These are phyloP conservation scores for Malacoctenus gilli DNA, from an alignment of 2,797 vertebrate genomes.

Conservation along the genomic window DNA sequence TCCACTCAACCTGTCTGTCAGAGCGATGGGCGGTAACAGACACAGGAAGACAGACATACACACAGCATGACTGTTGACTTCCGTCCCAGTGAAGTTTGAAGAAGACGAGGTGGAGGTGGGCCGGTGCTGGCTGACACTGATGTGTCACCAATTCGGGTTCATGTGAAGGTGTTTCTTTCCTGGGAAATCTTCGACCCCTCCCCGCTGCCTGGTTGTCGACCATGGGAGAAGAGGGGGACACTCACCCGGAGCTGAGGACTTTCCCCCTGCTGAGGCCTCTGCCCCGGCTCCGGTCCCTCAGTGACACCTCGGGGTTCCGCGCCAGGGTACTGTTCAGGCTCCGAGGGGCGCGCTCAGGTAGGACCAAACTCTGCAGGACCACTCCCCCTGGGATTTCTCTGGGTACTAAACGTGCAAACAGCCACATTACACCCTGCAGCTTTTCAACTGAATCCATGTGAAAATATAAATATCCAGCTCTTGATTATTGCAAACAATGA, in stretches of 20 bases:
- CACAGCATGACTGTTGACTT: not conserved
- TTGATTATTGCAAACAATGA: too few relatives aligned
- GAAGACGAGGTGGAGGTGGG: conserved; percentile 2
- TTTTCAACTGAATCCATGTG: too few relatives aligned
- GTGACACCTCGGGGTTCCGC: conserved; percentile 77
- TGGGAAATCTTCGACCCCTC: not conserved
- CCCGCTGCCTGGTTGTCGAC: not conserved
- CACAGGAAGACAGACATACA: conserved; percentile 1
- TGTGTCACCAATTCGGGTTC: not conserved
- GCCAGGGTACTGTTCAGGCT: conserved; percentile 74
- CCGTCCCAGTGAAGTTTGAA: conserved; percentile 18
- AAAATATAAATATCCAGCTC: too few relatives aligned
- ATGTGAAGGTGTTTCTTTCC: not conserved
- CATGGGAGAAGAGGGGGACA: conserved; percentile 71
- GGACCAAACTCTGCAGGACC: too few relatives aligned
- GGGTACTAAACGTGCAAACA: too few relatives aligned
- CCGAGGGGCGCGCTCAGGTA: conserved; percentile 78
- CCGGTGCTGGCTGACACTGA: not conserved
- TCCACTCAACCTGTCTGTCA: not conserved
- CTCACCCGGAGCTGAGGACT: conserved; percentile 47
- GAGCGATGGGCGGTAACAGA: conserved; percentile 30
- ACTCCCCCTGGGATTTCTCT: too few relatives aligned
- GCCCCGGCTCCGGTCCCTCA: conserved; percentile 74
- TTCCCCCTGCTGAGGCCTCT: conserved; percentile 58
- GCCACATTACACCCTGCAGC: too few relatives aligned